Base-by-base conservation (phyloP, 2,113 vertebrate species). In the Caloenas nicobarica region DNA sequence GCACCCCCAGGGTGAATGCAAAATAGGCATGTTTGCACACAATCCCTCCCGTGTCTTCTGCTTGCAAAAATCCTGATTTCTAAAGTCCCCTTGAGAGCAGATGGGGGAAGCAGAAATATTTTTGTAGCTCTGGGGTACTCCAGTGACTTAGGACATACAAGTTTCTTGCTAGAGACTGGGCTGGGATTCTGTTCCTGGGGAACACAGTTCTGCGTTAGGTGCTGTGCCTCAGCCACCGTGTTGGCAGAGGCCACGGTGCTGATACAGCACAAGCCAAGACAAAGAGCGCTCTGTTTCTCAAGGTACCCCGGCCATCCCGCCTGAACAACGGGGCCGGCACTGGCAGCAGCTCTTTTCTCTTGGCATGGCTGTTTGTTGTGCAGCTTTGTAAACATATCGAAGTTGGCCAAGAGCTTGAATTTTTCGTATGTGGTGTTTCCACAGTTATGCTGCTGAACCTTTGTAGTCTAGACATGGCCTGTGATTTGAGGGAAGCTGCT, bases 1-100 rank as follows among this genome's bases (percentile, higher is more conserved):
- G 0, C 1, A 0, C 61, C 40, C 40, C 50, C 22, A 6, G 42
- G 40, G 34, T 0, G 0, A 69, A 68, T 28, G 60, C 72, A 68
- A 70, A 86, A 44, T 24, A 5, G 11, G 3, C 48, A 15, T 2
- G 7, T 68, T 82, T 48, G 62, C 28, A 25, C 18, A 17, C 26
- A 69, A 7, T 34, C 28, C n/a, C 50, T 72, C 36, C 26, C 21
- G 1, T 40, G 19, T 57, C 44, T 72, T 83, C 50, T 84, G 38
- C 78, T 79, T 79, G 62, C 19, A 73, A 56, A 70, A 82, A 26
- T 40, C 48, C n/a, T 56, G 16, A 11, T 68, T 64, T 72, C 38
- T 58, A 9, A 19, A 31, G 42, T 16, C 8, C 72, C 14, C 23
- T 26, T 25, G 60, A 18, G 76, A 66, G 24, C n/a, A 64, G 72